Base-by-base conservation (phyloP, 2,888 invertebrate species). In the Phrixothrix hirtus region DNA sequence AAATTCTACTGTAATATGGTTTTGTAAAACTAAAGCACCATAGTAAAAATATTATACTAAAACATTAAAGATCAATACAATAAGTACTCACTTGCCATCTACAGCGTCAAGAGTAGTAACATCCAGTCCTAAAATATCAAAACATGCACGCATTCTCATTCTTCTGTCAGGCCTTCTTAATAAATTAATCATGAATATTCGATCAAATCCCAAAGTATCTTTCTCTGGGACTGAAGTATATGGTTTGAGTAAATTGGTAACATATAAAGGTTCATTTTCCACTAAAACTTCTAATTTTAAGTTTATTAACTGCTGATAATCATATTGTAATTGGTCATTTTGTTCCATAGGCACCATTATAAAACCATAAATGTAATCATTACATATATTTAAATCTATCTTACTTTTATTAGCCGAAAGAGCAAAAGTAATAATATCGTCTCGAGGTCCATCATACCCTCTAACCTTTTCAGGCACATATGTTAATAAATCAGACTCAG, bases 371-470 rank as follows among this genome's bases (percentile, higher is more conserved):
- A 79, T 66, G 26, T 85, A 71, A 43, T 90, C 88, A 72, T 98
- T 97, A 68, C 92, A 89, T 9, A 97, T 73, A 69, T 86, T 78
- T 73, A 93, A 76, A 2, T 83, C 76, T 37, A 89, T 75, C 43
- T 77, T 82, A 57, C 84, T 81, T 53, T 77, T 78, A 66, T 84
- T 86, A 1, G 94, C 92, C 34, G 89, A 88, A 6, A 89, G 73
- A 2, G 96, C 95, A 77, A 98, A 95, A 0, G 88, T 83, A 58
- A 97, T 95, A 38, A 97, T 92, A 72, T 98, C 97, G 77, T 98
- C 96, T 11, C 62, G 58, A 1, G 83, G 78, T 0, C 94, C 92
- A 42, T 82, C 74, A 63, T 88, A 92, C n/a, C 76, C 69, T 1
- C 68, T 65, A 0, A 87, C 65, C 39, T 84, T 85, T 1, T 79